Conservation (phyloP, 2,113 vertebrate genomes). For the Xerus inauris region DNA sequence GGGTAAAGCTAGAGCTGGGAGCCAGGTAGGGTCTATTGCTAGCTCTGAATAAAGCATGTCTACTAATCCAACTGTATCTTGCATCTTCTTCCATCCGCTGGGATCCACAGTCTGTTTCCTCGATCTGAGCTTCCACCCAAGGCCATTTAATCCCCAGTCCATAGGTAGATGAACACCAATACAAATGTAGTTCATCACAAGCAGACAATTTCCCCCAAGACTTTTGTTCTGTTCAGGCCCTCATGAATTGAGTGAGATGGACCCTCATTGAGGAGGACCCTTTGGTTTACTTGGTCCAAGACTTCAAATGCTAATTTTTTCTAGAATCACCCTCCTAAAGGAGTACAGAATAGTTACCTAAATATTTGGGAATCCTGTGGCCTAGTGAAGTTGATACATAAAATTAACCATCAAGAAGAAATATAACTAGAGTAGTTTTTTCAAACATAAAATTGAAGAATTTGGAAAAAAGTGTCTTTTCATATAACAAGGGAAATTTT, state of each 20-base stretch:
- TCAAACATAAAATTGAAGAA: not conserved
- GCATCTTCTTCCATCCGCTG: no score
- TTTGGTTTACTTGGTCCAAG: not conserved
- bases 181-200: not conserved
- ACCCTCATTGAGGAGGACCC: not conserved
- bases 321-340: not conserved
- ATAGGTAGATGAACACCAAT: no score
- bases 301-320: not conserved
- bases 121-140: no score
- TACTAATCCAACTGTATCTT: no score
- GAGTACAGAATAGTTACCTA: not conserved
- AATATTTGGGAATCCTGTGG: not conserved
- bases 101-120: no score
- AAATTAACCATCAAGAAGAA: not conserved
- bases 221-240: no score
- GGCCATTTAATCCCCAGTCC: not conserved
- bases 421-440: not conserved
- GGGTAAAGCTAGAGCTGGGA: no score
- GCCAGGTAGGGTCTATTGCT: no score
- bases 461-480: not conserved
- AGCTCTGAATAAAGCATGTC: no score
- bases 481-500: not conserved
- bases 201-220: not conserved
- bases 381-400: not conserved
- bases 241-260: not conserved